Base-by-base conservation (phyloP, 2,113 vertebrate species). In the Abramis brama region DNA sequence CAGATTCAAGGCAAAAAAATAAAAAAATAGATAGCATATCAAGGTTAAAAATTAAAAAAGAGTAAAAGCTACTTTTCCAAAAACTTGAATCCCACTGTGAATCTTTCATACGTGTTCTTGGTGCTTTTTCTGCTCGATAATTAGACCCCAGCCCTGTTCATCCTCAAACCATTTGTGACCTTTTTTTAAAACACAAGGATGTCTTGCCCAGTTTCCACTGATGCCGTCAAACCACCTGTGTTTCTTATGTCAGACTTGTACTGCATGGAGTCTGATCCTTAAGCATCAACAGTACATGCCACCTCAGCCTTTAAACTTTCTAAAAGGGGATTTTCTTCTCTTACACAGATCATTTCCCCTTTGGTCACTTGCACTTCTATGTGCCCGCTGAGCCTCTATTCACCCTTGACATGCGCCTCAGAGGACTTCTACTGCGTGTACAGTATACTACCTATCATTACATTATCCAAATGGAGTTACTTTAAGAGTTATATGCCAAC, bases 271-370 rank as follows among this genome's bases (percentile, higher is more conserved):
- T 79, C 33, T 79, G 57, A 55, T 45, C 62, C 73, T 77, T 71
- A 43, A 55, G 23, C 86, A 83, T 84, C 80, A 66, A 94, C 55
- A 57, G 55, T 57, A 57, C 92, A 90, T 91, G 92, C 68, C 84
- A 93, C 91, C 86, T 90, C 94, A 43, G 19, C 77, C 45, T 25
- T 62, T 60, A 64, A 33, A 64, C 75, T 57, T 64, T 36, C 11
- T 13, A 59, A 50, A 80, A 80, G 15, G 21, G 33, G 59, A 36
- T 76, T 11, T 64, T 55, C 5, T 57, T 64, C 57, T 71, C 25
- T 84, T 13, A n/a, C 52, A 79, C 50, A 33, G 6, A 73, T 83
- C n/a, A 82, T 66, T 39, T 70, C 36, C 71, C 70, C 79, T 87
- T 45, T 85, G 68, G 75, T 74, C 8, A n/a, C 71, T 47, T 33